Percentiles rank a stretch among this genome's conserved stretches.
phyloP scores from a whole-genome alignment of 2,888 invertebrate species.

The Cerceris rybyensis region DNA sequence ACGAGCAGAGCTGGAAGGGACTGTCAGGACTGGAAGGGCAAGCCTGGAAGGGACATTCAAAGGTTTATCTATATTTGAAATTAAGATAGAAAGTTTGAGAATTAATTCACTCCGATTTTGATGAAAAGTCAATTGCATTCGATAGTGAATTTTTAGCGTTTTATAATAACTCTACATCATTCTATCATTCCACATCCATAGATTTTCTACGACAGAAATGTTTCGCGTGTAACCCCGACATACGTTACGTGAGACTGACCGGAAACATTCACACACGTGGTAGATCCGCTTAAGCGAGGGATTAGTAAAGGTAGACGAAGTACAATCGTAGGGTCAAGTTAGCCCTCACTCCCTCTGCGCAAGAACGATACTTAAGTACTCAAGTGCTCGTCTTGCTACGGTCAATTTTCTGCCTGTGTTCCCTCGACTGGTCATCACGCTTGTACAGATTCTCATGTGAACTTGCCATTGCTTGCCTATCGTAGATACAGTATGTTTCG shows the following conservation, averaged over 20 bases:
- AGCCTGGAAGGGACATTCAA: no score
- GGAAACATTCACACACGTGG: conserved; percentile 44
- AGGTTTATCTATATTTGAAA: no score
- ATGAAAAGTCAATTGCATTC: no score
- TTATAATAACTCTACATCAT: no score
- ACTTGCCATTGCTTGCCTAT: neutral
- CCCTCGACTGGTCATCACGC: conserved; percentile 10
- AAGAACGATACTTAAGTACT: conserved; percentile 32
- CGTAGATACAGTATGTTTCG: no score
- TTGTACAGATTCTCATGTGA: neutral
- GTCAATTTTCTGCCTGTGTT: conserved; percentile 42
- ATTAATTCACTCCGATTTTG: no score
- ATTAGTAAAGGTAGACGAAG: conserved; percentile 50
- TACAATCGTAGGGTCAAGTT: conserved; percentile 45
- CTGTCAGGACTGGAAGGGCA: no score
- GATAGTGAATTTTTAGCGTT: no score
- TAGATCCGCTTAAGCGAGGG: conserved; percentile 52
- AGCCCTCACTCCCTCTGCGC: conserved; percentile 22
- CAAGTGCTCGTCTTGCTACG: conserved; percentile 27
- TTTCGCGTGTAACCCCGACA: conserved; percentile 29
- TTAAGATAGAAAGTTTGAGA: no score
- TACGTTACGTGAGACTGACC: conserved; percentile 27
- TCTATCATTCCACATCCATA: neutral
- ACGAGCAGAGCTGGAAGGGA: no score
- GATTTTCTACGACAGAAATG: conserved; percentile 7